Base-by-base conservation (phyloP, 2,888 invertebrate species). In the Clivina fossor region DNA sequence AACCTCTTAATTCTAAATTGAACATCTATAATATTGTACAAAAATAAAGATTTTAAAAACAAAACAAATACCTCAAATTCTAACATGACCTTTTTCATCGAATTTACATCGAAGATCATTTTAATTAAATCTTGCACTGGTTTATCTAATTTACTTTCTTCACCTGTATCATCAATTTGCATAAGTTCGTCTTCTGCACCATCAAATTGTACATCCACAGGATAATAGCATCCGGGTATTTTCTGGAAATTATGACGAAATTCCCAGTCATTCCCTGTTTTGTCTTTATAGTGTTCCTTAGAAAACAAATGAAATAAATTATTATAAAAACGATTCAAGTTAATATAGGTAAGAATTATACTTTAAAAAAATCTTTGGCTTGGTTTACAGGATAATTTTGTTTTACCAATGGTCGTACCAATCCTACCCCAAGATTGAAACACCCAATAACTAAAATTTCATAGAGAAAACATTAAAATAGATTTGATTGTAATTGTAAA, bases 361-460 rank as follows among this genome's bases (percentile, higher is more conserved):
- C 57, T 61, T 82, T 74, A 69, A 96, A 97, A 4, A 71, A 67
- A 0, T 63, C 1, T 1, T 85, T 76, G 0, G 91, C 92, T 0
- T 81, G 76, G 0, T 79, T 61, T 1, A 82, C 63, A 0, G 72
- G 69, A 0, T 46, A 85, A 60, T 68, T 86, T 89, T 19, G 73
- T 79, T 11, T 82, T 82, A 3, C 98, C 98, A 64, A 95, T 90
- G 0, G 86, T 88, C 0, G 98, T 99, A 3, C 98, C 97, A 62
- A 97, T 94, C 56, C 98, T 83, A 8, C 99, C 99, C 98, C 98
- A 99, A 0, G 93, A 81, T 11, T 94, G 83, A 75, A 92, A 96
- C 19, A 96, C 68, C 84, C 86, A 91, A 72, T 78, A 89, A 58
- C 83, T 84, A 48, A 44, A 26, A 22, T n/a, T n/a, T n/a, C 30